phyloP scores from a whole-genome alignment of 2,113 vertebrate genomes.

The Arizona elegans region DNA sequence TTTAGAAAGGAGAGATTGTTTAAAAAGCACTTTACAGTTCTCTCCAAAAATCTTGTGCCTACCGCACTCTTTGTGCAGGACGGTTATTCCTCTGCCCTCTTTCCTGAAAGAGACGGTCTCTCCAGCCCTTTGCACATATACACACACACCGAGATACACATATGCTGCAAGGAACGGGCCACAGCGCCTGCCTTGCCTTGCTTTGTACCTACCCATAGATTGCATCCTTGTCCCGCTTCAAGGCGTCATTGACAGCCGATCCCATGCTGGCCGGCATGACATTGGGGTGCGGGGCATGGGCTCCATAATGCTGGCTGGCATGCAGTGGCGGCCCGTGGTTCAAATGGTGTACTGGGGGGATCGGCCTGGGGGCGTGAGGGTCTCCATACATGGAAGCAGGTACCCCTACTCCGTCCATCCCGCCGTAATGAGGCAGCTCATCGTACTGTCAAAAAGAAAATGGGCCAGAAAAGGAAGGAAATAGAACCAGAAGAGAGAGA shows the following conservation, averaged over 20 bases:
- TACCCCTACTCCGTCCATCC: constrained; percentile 97
- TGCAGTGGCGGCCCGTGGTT: constrained; percentile 98
- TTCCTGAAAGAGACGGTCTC: neutral
- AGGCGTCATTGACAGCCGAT: constrained; percentile 99
- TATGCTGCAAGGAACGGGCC: constrained; percentile 23
- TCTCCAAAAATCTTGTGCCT: neutral
- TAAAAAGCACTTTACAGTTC: neutral
- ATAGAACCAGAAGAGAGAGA: neutral
- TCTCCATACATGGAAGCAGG: constrained; percentile 98
- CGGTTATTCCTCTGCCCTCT: neutral
- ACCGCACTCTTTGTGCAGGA: neutral
- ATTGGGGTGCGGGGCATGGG: constrained; percentile 97
- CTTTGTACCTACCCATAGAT: constrained; percentile 90
- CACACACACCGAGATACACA: neutral
- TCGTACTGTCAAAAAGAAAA: constrained; percentile 86
- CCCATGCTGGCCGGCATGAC: constrained; percentile 99
- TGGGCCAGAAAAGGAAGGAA: constrained; percentile 56
- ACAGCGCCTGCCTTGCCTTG: constrained; percentile 24
- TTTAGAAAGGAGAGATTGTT: neutral
- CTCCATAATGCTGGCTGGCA: constrained; percentile 97
- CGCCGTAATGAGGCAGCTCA: constrained; percentile 99
- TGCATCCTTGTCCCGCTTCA: constrained; percentile 99
- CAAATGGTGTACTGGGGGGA: constrained; percentile 97
- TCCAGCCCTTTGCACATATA: neutral
- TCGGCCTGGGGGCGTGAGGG: constrained; percentile 96